A percentile compares a stretch with the other conserved stretches of the same genome.
Conservation (phyloP, 2,113 vertebrate genomes). For the Pachycephala philippinensis region DNA sequence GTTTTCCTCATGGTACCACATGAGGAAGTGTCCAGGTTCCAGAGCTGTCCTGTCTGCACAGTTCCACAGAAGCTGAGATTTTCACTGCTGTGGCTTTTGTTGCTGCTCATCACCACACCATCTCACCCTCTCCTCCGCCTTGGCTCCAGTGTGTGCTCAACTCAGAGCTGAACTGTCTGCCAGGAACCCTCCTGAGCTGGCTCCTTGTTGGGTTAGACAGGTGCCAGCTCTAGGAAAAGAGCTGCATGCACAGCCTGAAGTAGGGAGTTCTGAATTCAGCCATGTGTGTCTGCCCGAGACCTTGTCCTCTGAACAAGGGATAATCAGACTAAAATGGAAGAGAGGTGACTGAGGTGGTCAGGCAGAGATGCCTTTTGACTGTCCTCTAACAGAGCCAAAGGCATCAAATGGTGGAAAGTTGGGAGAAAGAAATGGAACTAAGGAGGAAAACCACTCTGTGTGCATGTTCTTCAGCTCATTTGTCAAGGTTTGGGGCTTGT, state of each 20-base stretch:
- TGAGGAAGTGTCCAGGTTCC: background rate
- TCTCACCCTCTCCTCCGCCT: background rate
- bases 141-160: background rate
- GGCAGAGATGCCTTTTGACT: background rate
- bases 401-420: background rate
- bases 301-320: background rate
- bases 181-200: background rate
- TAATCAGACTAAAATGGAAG: background rate
- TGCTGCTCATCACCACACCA: fast-evolving
- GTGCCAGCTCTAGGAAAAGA: background rate
- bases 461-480: background rate
- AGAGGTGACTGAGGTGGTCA: background rate
- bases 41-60: fast-evolving
- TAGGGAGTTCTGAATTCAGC: background rate
- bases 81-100: background rate
- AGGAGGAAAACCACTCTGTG: background rate
- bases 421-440: background rate
- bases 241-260: background rate
- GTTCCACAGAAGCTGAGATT: background rate
- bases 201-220: background rate
- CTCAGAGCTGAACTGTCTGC: background rate
- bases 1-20: background rate
- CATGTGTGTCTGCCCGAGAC: fast-evolving
- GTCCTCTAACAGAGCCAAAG: background rate
- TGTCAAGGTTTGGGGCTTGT: background rate